These are phyloP conservation scores for Epizoanthus ramosus DNA, from an alignment of 92 coral and sea anemone genomes.

Conservation along the genomic window DNA sequence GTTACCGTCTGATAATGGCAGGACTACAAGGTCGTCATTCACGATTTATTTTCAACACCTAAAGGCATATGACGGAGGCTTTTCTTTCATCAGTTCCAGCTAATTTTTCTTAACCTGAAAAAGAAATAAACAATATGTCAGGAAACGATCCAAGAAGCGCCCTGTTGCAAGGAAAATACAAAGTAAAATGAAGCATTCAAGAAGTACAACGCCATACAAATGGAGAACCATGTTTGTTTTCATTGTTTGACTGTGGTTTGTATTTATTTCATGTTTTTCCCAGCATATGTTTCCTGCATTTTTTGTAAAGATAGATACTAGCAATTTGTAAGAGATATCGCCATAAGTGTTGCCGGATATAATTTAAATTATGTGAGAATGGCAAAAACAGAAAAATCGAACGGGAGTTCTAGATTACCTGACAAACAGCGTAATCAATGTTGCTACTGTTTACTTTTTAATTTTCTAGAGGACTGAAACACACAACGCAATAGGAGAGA, in stretches of 20 bases:
- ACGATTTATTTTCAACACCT: constrained; percentile 27
- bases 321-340: constrained; percentile 5
- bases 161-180: too few species aligned
- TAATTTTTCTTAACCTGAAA: constrained; percentile 17
- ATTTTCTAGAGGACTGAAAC: neutral
- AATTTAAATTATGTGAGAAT: constrained; percentile 1
- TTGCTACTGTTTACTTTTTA: neutral
- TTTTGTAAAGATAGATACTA: constrained; percentile 4
- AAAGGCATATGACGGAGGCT: constrained; percentile 13
- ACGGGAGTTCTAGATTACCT: neutral
- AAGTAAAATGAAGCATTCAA: neutral
- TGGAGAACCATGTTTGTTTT: neutral
- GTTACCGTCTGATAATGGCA: neutral
- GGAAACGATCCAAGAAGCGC: neutral
- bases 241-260: neutral
- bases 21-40: neutral
- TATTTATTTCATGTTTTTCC: neutral
- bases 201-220: neutral
- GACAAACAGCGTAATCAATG: too few species aligned
- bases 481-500: neutral
- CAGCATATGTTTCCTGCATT: neutral
- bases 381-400: neutral
- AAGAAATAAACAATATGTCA: constrained; percentile 9
- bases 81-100: constrained; percentile 9
- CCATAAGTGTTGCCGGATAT: neutral